Conservation (phyloP, 92 coral and sea anemone species). For the Porites lobata region DNA sequence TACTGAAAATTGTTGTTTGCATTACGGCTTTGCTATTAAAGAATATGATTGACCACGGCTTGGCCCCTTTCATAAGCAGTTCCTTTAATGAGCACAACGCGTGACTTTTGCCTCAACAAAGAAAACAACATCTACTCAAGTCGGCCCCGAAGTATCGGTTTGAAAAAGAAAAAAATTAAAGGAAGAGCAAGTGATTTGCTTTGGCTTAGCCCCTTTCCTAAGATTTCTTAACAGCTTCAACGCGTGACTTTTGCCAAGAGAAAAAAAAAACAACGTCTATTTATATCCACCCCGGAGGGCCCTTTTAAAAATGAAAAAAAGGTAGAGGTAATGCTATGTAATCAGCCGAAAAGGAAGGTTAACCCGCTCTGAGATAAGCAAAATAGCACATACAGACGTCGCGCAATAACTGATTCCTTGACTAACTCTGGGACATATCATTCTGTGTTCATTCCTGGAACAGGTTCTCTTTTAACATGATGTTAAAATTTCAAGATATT, state of each 20-base stretch:
- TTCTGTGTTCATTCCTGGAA: not conserved
- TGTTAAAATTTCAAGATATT: too few relatives aligned
- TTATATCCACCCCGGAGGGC: not conserved
- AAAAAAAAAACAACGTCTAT: not conserved
- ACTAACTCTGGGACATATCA: too few relatives aligned
- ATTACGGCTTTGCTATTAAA: too few relatives aligned
- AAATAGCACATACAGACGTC: not conserved
- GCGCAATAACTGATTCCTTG: too few relatives aligned
- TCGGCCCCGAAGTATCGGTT: not conserved
- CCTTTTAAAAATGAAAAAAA: not conserved
- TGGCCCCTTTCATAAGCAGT: too few relatives aligned
- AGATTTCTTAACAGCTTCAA: constrained; percentile 11
- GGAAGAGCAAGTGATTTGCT: not conserved
- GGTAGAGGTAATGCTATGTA: not conserved
- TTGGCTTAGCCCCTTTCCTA: not conserved
- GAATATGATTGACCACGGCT: too few relatives aligned
- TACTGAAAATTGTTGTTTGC: too few relatives aligned
- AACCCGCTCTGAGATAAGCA: not conserved
- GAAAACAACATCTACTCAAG: not conserved
- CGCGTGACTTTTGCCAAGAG: constrained; percentile 18
- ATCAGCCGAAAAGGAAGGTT: not conserved
- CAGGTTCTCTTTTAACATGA: too few relatives aligned
- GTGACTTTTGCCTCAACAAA: not conserved
- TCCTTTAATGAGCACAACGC: not conserved
- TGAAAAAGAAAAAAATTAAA: too few relatives aligned